Conservation (phyloP, 2,888 invertebrate genomes). For the Cheilosia vernalis region DNA sequence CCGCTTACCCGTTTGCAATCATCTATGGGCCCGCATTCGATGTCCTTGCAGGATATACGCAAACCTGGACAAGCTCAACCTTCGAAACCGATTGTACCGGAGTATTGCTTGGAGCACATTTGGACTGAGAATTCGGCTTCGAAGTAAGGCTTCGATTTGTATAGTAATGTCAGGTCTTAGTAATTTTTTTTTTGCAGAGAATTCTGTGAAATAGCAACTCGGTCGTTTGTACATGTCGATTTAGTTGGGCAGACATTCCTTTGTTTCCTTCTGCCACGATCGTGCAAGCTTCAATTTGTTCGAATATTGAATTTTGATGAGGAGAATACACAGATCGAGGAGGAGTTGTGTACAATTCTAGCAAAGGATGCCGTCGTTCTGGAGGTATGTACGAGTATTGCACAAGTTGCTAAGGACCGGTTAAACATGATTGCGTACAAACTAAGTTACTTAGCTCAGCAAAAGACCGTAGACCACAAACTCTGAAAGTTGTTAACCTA, state of each 20-base stretch:
- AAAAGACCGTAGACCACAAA: too few species aligned
- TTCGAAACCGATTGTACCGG: conserved; percentile 91
- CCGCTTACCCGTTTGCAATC: conserved; percentile 81
- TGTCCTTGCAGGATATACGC: conserved; percentile 83
- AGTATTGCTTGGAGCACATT: conserved; percentile 93
- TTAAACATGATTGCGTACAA: too few species aligned
- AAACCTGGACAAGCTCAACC: conserved; percentile 84
- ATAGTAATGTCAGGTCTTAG: background rate
- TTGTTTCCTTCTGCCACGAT: conserved; percentile 88
- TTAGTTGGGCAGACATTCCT: conserved; percentile 93
- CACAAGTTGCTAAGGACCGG: too few species aligned
- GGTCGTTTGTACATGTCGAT: conserved; percentile 93
- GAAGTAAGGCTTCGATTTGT: conserved; percentile 81
- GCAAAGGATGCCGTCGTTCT: conserved; percentile 94
- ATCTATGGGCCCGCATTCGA: conserved; percentile 80
- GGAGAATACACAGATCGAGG: conserved; percentile 89
- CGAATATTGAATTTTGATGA: conserved; percentile 86
- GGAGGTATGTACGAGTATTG: conserved; percentile 84
- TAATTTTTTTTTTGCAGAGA: conserved; percentile 81
- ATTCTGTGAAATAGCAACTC: conserved; percentile 86
- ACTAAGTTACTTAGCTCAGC: too few species aligned
- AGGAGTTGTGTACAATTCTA: conserved; percentile 88
- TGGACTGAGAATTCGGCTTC: conserved; percentile 90
- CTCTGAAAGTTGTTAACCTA: too few species aligned
- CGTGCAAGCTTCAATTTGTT: conserved; percentile 83